Evolutionary conservation across 2,888 invertebrate genomes (phyloP), one percentile per base, ranked within the genome.

Genomic region (Mesorhabditis spiculigera): DNA sequence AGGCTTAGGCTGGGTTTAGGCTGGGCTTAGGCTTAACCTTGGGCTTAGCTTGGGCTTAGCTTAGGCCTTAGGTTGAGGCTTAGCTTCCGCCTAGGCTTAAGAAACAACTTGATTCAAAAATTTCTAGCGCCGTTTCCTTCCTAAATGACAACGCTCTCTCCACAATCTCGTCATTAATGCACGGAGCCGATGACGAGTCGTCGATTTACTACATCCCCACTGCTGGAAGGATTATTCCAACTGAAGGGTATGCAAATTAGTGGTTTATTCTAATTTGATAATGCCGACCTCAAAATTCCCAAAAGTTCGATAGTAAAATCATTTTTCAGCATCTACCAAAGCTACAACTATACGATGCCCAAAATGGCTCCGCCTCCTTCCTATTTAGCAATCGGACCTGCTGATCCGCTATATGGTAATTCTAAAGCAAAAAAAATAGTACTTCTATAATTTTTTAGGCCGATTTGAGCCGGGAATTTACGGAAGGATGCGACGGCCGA

Each of bases 201-300:
- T 77, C 77, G 58, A 82, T 82, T 64, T 81, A 81, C 66, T 82
- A 80, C 67, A 78, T 82, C 45, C 80, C 81, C 42, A 79, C 79
- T 6, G 76, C 77, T n/a, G 78, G 78, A 6, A 69, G 78, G 61
- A 69, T 78, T 5, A 68, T 80, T 16, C 76, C 77, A 0, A 66
- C 70, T 45, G 71, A 73, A 13, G 71, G 71, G 73, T 72, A 43
- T 58, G 10, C 58, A 58, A 58, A n/a, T n/a, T 58, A 13, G 10
- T 58, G 13, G 13, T 13, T 63, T 63, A n/a, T 63, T 16, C 28
- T n/a, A 2, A n/a, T n/a, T 16, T 63, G 8, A 8, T 63, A n/a
- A 8, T n/a, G n/a, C 63, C 13, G 8, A 28, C 28, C 28, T 63
- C 63, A 13, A n/a, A 16, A 63, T 28, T 28, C 28, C 28, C 13